Percentiles rank a stretch among this genome's conserved stretches.
These are phyloP conservation scores for Periophthalmus modestus DNA, from an alignment of 2,113 vertebrate species.

Conservation along the genomic window DNA sequence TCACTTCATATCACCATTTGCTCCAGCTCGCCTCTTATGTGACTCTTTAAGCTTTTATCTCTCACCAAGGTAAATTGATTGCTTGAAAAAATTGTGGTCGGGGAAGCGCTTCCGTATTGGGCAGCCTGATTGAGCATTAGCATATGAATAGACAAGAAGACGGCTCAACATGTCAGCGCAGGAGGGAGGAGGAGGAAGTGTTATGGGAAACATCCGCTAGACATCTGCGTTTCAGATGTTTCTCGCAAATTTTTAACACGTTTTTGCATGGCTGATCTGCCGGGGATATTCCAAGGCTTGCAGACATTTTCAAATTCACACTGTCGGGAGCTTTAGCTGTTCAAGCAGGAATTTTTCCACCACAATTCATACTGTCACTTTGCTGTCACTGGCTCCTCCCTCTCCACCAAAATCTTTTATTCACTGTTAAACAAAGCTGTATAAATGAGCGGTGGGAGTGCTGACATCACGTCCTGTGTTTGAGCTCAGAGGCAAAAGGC, in stretches of 20 bases:
- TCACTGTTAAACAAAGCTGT: conserved; percentile 56
- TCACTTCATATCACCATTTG: conserved; percentile 70
- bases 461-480: conserved; percentile 37
- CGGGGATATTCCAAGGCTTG: conserved; percentile 40
- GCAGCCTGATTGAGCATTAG: conserved; percentile 69
- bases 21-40: conserved; percentile 68
- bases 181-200: conserved; percentile 64
- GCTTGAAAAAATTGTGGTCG: conserved; percentile 55
- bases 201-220: conserved; percentile 68
- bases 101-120: conserved; percentile 64
- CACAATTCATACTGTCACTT: conserved; percentile 52
- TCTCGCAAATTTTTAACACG: conserved; percentile 57
- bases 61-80: conserved; percentile 77
- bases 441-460: conserved; percentile 44
- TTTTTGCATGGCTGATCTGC: conserved; percentile 48
- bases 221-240: conserved; percentile 72
- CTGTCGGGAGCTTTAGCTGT: conserved; percentile 37
- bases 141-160: conserved; percentile 69
- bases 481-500: conserved; percentile 40
- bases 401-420: conserved; percentile 41
- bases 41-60: conserved; percentile 77
- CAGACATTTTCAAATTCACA: conserved; percentile 61
- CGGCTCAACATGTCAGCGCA: conserved; percentile 56
- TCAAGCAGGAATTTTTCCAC: conserved; percentile 42
- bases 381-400: conserved; percentile 47